Conservation (phyloP, 2,888 invertebrate species). For the Arge pagana region DNA sequence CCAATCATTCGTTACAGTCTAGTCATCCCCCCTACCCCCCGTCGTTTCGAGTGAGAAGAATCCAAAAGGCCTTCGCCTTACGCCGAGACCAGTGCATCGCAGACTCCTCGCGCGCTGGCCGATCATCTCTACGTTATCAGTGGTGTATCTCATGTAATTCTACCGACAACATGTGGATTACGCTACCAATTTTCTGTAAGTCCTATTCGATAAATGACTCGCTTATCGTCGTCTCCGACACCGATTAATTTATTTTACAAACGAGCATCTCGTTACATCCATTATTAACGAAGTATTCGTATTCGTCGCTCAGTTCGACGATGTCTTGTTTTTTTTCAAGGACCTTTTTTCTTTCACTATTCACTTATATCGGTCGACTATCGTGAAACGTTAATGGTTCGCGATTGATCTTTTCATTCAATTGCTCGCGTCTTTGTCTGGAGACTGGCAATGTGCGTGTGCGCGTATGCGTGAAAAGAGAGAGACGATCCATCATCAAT, state of each 20-base stretch:
- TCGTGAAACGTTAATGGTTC: too few species aligned
- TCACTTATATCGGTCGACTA: too few species aligned
- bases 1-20: not conserved
- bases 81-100: constrained; percentile 28
- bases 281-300: too few species aligned
- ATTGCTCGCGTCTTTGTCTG: too few species aligned
- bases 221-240: not conserved
- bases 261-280: too few species aligned
- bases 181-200: constrained; percentile 45
- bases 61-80: constrained; percentile 29
- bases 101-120: constrained; percentile 36
- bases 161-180: constrained; percentile 45
- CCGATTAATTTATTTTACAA: not conserved
- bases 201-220: constrained; percentile 23
- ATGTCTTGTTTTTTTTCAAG: too few species aligned
- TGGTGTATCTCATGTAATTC: constrained; percentile 41
- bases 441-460: too few species aligned
- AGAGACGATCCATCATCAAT: too few species aligned
- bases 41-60: constrained; percentile 35
- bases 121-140: constrained; percentile 40
- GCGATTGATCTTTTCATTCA: too few species aligned
- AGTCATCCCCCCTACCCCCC: constrained; percentile 7
- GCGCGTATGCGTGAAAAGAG: too few species aligned
- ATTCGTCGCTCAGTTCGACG: too few species aligned
- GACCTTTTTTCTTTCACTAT: too few species aligned